These are phyloP conservation scores for Drosophila truncata DNA, from an alignment of 1,140 invertebrate species.

Conservation along the genomic window DNA sequence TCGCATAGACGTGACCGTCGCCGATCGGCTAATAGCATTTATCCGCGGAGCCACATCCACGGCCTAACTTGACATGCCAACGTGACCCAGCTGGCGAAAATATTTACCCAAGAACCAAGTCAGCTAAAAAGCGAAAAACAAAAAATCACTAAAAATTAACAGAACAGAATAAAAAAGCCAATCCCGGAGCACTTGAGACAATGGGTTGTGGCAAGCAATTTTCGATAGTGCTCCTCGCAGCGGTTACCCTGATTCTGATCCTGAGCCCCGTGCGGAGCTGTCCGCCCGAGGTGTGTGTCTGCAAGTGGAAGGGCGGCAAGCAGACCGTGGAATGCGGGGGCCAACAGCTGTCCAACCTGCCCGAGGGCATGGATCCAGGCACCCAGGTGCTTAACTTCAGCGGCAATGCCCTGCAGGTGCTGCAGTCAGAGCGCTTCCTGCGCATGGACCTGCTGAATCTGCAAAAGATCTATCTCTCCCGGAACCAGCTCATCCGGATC, in stretches of 20 bases:
- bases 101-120: constrained; percentile 5
- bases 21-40: constrained; percentile 70
- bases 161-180: neutral
- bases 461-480: constrained; percentile 93
- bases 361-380: constrained; percentile 93
- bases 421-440: constrained; percentile 91
- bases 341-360: constrained; percentile 90
- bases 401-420: constrained; percentile 91
- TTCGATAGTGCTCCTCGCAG: constrained; percentile 7
- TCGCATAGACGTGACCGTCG: constrained; percentile 52
- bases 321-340: constrained; percentile 94
- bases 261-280: constrained; percentile 86
- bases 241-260: constrained; percentile 58
- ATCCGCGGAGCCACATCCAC: constrained; percentile 38
- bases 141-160: neutral
- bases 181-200: constrained; percentile 16
- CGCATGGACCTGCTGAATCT: constrained; percentile 93
- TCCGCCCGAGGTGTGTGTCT: constrained; percentile 90
- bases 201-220: constrained; percentile 39
- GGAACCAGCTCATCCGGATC: constrained; percentile 91
- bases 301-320: constrained; percentile 97
- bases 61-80: constrained; percentile 74
- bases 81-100: constrained; percentile 65
- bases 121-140: neutral
- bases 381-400: constrained; percentile 95